Evolutionary conservation across 2,113 vertebrate genomes (phyloP).

Genomic region (Ailurus styani): DNA sequence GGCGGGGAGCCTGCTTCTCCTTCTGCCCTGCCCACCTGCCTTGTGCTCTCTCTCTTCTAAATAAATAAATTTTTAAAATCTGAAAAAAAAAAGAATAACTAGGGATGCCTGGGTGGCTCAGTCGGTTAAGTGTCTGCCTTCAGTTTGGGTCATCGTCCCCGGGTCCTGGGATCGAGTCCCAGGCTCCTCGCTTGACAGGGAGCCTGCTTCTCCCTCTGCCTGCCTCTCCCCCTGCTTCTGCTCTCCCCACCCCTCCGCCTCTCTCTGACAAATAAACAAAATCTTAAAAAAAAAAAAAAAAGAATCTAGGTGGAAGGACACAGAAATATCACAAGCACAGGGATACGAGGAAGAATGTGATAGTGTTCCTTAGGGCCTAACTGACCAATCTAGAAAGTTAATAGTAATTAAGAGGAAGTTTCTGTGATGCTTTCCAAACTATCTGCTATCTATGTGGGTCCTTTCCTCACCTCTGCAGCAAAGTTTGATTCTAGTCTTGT

Average conservation of each 20-base stretch:
- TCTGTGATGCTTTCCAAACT: background rate
- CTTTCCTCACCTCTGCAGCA: background rate
- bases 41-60: background rate
- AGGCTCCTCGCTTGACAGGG: no score
- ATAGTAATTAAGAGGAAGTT: background rate
- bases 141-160: no score
- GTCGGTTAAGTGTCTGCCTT: no score
- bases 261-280: no score
- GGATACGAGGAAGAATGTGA: background rate
- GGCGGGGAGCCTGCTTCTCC: background rate
- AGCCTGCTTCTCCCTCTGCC: no score
- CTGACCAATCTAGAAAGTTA: background rate
- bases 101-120: no score
- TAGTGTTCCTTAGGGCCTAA: background rate
- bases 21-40: background rate
- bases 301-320: background rate
- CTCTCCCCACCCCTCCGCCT: no score
- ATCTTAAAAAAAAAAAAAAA: no score
- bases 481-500: background rate
- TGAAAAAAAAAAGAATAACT: no score
- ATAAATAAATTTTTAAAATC: background rate
- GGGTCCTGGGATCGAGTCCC: no score
- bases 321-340: background rate
- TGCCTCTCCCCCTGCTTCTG: no score
- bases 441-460: background rate